phyloP scores from a whole-genome alignment of 2,797 vertebrate species.

The Chelonia mydas region DNA sequence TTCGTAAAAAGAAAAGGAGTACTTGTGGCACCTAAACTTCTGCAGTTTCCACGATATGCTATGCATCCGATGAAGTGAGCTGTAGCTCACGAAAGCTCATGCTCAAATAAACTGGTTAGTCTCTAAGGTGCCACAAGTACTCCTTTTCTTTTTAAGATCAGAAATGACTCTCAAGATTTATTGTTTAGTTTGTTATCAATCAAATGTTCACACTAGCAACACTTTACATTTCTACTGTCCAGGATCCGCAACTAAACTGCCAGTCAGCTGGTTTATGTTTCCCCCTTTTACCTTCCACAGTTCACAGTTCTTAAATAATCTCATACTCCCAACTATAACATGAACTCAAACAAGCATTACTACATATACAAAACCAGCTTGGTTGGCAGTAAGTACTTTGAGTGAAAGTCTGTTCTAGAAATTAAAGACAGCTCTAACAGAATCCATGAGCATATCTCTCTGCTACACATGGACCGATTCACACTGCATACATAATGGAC shows the following conservation, averaged over 20 bases:
- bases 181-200: background rate
- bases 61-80: too few species aligned
- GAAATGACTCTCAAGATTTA: background rate
- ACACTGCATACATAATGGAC: background rate
- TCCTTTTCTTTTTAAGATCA: too few species aligned
- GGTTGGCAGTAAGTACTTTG: background rate
- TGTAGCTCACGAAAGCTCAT: too few species aligned
- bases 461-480: background rate
- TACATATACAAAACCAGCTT: background rate
- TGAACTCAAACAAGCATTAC: background rate
- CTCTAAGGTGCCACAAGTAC: too few species aligned
- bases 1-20: too few species aligned
- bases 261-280: conserved; percentile 26
- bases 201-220: conserved; percentile 5
- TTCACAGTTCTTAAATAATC: background rate
- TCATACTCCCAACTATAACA: conserved; percentile 1
- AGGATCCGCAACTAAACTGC: background rate
- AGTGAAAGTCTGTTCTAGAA: background rate
- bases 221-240: conserved; percentile 12
- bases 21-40: too few species aligned
- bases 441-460: background rate
- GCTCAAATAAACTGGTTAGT: too few species aligned
- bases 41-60: too few species aligned
- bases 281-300: conserved; percentile 3
- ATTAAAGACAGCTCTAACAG: background rate